Base-by-base conservation (phyloP, 2,797 vertebrate genomes). In the Huso huso region DNA sequence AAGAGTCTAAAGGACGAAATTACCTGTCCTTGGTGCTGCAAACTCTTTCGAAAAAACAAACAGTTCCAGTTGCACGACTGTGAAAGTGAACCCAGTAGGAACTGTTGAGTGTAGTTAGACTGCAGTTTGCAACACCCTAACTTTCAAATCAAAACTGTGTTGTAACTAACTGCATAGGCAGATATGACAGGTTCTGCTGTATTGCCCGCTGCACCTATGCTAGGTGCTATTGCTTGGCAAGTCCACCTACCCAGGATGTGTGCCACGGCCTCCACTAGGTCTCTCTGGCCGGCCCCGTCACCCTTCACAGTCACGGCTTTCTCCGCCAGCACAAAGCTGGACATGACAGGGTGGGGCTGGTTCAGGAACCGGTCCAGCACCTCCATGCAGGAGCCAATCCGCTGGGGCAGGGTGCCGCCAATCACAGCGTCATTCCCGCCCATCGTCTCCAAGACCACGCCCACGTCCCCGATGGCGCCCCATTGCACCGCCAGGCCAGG, bases 401-500 rank as follows among this genome's bases (percentile, higher is more conserved):
- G 91, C 73, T 99, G 97, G 0, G 95, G 96, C 61, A 95, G 70
- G 0, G 96, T 98, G 62, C 96, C 96, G 0, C 95, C 89, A 1
- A 99, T 82, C 23, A 94, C 93, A 0, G 78, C 69, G 0, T 97
- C 91, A 1, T 87, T 94, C 51, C 79, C 87, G 10, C 94, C 94
- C 89, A 91, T 88, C 1, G 85, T 84, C 73, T 97, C 93, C 81
- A 95, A 63, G 55, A 98, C 78, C 12, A 99, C 74, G 7, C 97
- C 97, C 58, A 99, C 97, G 6, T 99, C 97, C 0, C 96, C 97
- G 2, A 99, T 91, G 70, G 94, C 94, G 0, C 97, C 97, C 97
- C 97, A 99, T 11, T 99, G 96, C 59, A 99, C 75, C 0, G 95
- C 95, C 48, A 99, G 83, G 13, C 91, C 96, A 51, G 97, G 93